phyloP scores from a whole-genome alignment of 2,888 invertebrate species.

The Fissipunctia ypsillon region DNA sequence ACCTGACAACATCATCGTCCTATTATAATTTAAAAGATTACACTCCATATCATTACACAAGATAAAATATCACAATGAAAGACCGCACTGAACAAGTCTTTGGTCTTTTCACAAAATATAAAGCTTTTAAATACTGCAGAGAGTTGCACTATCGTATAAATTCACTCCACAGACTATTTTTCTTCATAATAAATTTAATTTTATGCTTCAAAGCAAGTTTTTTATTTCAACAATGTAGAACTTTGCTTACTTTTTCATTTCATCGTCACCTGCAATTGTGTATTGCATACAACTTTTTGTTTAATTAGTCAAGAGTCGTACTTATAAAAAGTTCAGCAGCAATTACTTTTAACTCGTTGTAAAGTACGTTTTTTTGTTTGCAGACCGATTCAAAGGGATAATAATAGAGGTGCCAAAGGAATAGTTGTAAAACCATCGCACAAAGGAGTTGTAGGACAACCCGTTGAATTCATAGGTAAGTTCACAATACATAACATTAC shows the following conservation, averaged over 20 bases:
- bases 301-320: conserved; percentile 36
- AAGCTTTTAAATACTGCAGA: conserved; percentile 67
- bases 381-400: conserved; percentile 89
- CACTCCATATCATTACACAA: not conserved
- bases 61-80: conserved; percentile 34
- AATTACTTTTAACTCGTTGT: conserved; percentile 50
- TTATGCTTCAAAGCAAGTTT: conserved; percentile 45
- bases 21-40: conserved; percentile 22
- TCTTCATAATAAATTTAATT: conserved; percentile 65
- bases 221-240: conserved; percentile 42
- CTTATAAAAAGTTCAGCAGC: conserved; percentile 13
- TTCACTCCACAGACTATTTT: conserved; percentile 64
- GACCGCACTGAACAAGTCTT: conserved; percentile 25
- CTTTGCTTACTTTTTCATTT: conserved; percentile 39
- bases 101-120: conserved; percentile 66
- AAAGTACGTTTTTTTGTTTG: conserved; percentile 72
- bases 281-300: conserved; percentile 38
- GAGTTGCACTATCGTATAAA: conserved; percentile 71
- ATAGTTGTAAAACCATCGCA: conserved; percentile 94
- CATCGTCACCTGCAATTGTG: conserved; percentile 47
- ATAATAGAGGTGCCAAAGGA: conserved; percentile 95
- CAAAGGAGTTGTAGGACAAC: conserved; percentile 96
- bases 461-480: conserved; percentile 98
- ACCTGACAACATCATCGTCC: conserved; percentile 2
- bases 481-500: not conserved